phyloP scores from a whole-genome alignment of 2,888 invertebrate species.

The Metacarcinus magister region DNA sequence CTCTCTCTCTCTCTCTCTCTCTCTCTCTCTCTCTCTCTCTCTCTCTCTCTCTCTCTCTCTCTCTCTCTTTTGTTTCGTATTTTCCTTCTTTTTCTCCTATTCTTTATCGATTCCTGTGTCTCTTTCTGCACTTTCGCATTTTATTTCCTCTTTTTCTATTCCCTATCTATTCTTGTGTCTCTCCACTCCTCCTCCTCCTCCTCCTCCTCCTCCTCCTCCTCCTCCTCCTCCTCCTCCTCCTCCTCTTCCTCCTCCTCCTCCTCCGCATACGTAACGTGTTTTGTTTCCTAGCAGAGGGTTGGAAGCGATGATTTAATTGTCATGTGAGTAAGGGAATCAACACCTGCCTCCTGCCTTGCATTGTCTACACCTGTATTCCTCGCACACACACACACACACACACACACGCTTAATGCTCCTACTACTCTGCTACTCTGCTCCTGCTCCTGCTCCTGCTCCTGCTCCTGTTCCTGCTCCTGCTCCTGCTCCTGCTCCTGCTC shows the following conservation, averaged over 20 bases:
- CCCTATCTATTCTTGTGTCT: not conserved
- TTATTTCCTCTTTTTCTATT: not conserved
- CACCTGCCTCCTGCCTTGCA: too few species aligned
- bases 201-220: not conserved
- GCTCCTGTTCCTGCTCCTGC: too few species aligned
- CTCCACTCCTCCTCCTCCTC: not conserved
- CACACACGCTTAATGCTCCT: too few species aligned
- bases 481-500: too few species aligned
- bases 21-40: not conserved
- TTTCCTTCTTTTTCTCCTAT: not conserved
- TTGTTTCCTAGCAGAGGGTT: too few species aligned
- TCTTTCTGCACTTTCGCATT: not conserved
- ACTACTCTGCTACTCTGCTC: too few species aligned
- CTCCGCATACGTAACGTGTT: too few species aligned
- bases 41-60: not conserved
- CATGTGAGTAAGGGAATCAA: too few species aligned
- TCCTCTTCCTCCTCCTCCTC: not conserved
- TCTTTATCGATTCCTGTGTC: not conserved
- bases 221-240: not conserved
- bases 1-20: not conserved
- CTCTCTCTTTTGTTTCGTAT: not conserved
- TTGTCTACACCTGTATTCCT: too few species aligned
- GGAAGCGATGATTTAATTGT: too few species aligned
- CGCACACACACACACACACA: too few species aligned
- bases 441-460: too few species aligned